Base-by-base conservation (phyloP, 1,140 invertebrate species). In the Drosophila funebris region DNA sequence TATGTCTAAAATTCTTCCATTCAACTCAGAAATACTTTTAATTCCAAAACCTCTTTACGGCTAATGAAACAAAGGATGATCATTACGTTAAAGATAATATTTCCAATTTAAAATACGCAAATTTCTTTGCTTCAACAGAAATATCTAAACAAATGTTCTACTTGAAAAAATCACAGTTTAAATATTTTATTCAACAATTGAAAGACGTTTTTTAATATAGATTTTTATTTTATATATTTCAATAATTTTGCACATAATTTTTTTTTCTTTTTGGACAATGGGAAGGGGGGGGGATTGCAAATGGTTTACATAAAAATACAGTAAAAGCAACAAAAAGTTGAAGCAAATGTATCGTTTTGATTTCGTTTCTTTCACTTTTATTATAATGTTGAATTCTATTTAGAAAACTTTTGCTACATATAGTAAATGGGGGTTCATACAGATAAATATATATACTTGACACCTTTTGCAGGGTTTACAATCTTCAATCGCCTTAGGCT, bases 121-220 rank as follows among this genome's bases (percentile, higher is more conserved):
- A 27, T 27, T 27, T 27, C n/a, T n/a, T n/a, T n/a, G n/a, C n/a
- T n/a, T n/a, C n/a, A n/a, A n/a, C 5, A 4, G 6, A 27, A 27
- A 27, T 4, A 27, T 4, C 24, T 27, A 27, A 4, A 5, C 24
- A 5, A 27, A 27, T 4, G 4, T 22, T 22, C 0, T 27, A n/a
- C 6, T 27, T 0, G 2, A 8, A 57, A 58, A 27, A 18, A 43
- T 43, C 33, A 58, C 14, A 36, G 20, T n/a, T n/a, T n/a, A n/a
- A n/a, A n/a, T n/a, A n/a, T n/a, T n/a, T n/a, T n/a, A n/a, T n/a
- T n/a, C n/a, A n/a, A n/a, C n/a, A n/a, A n/a, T n/a, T n/a, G n/a
- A n/a, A n/a, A n/a, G n/a, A n/a, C n/a, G n/a, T 16, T 69, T 83
- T 76, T 66, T 82, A 53, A 63, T 71, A 77, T 61, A 69, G 46